Evolutionary conservation across 2,888 invertebrate genomes (phyloP).

Genomic region (Dryomyza anilis): DNA sequence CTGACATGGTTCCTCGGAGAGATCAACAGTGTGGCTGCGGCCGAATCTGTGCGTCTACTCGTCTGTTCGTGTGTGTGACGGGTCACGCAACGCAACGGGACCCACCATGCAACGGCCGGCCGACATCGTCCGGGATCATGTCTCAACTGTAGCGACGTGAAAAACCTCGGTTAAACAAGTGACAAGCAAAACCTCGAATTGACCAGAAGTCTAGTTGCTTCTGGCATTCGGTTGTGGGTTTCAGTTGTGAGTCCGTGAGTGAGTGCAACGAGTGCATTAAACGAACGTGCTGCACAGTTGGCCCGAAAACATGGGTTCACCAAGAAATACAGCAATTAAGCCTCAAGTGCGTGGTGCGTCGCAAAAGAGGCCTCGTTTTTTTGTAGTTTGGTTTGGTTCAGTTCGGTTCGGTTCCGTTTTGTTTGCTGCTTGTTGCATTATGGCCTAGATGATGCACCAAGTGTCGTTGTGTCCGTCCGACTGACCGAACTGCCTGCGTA

Average conservation of each 20-base stretch:
- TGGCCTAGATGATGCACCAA: no score
- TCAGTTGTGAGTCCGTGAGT: not conserved
- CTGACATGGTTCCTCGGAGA: slow-evolving; percentile 29
- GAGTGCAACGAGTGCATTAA: slow-evolving; percentile 11
- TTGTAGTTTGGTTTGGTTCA: not conserved
- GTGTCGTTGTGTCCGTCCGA: no score
- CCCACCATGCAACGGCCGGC: not conserved
- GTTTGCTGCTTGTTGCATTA: no score
- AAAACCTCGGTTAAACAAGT: slow-evolving; percentile 39
- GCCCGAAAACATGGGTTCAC: slow-evolving; percentile 17
- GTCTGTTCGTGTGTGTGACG: not conserved
- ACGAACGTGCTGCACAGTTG: slow-evolving; percentile 13
- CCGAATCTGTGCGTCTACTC: not conserved
- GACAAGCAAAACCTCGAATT: slow-evolving; percentile 59
- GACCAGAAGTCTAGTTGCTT: slow-evolving; percentile 54
- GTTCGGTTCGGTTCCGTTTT: not conserved
- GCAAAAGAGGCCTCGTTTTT: not conserved
- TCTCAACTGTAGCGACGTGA: slow-evolving; percentile 7
- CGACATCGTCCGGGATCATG: not conserved
- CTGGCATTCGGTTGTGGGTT: slow-evolving; percentile 29
- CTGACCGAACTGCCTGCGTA: slow-evolving; percentile 1
- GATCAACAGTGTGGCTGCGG: slow-evolving; percentile 9
- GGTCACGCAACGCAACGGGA: no score
- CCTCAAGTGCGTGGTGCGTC: slow-evolving; percentile 5
- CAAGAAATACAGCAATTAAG: slow-evolving; percentile 25